These are phyloP conservation scores for Neodiprion pinetum DNA, from an alignment of 1,140 invertebrate genomes.

Conservation along the genomic window DNA sequence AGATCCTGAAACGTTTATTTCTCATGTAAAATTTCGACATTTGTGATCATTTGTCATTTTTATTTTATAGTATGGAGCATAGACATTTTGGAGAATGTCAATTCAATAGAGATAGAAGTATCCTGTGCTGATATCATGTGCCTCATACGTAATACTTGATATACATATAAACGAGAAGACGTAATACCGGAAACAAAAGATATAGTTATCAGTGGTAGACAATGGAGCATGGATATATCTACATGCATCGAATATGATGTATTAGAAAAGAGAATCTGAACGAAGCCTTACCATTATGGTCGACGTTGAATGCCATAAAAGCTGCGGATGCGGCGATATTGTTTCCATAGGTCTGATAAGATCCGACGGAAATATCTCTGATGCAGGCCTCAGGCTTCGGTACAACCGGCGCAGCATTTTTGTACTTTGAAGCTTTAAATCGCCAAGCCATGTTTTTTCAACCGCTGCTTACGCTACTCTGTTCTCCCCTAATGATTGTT, in stretches of 20 bases:
- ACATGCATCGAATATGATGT: background rate
- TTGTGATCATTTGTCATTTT: conserved; percentile 7
- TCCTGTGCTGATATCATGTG: too few relatives aligned
- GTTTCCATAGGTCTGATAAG: conserved; percentile 92
- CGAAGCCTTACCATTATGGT: conserved; percentile 69
- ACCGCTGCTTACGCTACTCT: conserved; percentile 27
- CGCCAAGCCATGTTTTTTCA: conserved; percentile 81
- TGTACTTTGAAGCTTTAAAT: conserved; percentile 96
- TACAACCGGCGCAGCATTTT: conserved; percentile 93
- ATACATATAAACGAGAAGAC: background rate
- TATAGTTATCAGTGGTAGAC: conserved; percentile 1
- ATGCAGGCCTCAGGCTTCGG: conserved; percentile 92
- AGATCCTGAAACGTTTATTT: conserved; percentile 66
- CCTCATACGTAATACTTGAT: too few relatives aligned
- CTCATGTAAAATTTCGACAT: conserved; percentile 14
- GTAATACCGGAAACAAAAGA: conserved; percentile 3
- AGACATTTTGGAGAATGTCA: background rate
- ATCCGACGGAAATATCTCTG: conserved; percentile 86
- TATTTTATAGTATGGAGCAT: background rate
- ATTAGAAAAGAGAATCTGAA: background rate
- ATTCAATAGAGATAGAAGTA: background rate
- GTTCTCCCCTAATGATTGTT: conserved; percentile 32
- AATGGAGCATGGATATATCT: conserved; percentile 1
- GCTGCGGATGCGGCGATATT: conserved; percentile 91
- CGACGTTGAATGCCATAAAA: conserved; percentile 94